These are phyloP conservation scores for Chaetodon auriga DNA, from an alignment of 2,113 vertebrate species.

Conservation along the genomic window DNA sequence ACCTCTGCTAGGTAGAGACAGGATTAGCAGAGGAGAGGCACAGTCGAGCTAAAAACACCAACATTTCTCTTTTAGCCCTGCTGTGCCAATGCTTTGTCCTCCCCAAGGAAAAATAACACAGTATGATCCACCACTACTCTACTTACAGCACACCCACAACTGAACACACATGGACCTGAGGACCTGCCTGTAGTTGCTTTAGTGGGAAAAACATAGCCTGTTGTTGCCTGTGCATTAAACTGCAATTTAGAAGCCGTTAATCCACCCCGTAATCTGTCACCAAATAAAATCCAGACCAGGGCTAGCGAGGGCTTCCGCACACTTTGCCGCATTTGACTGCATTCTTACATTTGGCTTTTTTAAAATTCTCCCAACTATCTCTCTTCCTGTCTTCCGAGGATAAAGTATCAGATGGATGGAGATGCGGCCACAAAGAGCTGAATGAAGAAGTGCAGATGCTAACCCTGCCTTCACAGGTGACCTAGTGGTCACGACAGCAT, in stretches of 20 bases:
- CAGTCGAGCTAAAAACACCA: constrained; percentile 31
- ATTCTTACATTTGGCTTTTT: not conserved
- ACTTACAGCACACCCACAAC: constrained; percentile 43
- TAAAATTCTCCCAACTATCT: not conserved
- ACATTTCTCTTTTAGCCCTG: constrained; percentile 43
- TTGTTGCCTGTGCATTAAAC: constrained; percentile 79
- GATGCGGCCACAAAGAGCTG: constrained; percentile 26
- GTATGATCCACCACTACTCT: constrained; percentile 31
- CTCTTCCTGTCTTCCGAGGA: not conserved
- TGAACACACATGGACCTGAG: constrained; percentile 31
- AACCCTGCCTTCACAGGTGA: constrained; percentile 78
- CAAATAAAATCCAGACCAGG: constrained; percentile 73
- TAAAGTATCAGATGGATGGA: constrained; percentile 19
- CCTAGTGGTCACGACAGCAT: constrained; percentile 81
- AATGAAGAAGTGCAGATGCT: constrained; percentile 46
- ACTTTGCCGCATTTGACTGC: constrained; percentile 3
- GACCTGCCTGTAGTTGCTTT: constrained; percentile 35
- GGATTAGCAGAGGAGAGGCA: constrained; percentile 55
- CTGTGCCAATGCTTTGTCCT: constrained; percentile 52
- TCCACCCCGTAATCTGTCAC: constrained; percentile 82
- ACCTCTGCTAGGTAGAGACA: constrained; percentile 26
- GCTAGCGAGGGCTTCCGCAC: constrained; percentile 40
- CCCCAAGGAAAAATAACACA: constrained; percentile 56
- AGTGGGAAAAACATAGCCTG: constrained; percentile 57
- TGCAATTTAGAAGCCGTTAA: constrained; percentile 84